phyloP scores from a whole-genome alignment of 2,888 invertebrate species.

The Pristionchus exspectatus region DNA sequence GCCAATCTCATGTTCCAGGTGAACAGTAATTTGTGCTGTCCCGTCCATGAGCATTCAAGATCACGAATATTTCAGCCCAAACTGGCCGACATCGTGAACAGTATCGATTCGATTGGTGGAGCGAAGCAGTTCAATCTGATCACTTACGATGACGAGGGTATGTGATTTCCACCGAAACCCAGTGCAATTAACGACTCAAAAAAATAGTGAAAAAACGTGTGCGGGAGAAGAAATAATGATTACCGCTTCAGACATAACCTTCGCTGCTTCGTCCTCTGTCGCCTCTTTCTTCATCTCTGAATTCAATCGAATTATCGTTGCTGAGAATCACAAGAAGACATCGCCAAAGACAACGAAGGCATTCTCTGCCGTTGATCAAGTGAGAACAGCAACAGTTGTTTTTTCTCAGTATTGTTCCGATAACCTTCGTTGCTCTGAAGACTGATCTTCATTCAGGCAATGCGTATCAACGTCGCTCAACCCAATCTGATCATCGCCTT shows the following conservation, averaged over 20 bases:
- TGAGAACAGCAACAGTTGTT: not conserved
- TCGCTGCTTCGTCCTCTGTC: slow-evolving; percentile 2
- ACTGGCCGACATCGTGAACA: slow-evolving; percentile 26
- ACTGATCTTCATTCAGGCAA: slow-evolving; percentile 19
- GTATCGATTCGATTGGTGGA: slow-evolving; percentile 26
- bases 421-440: not conserved
- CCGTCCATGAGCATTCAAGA: too few relatives aligned
- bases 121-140: slow-evolving; percentile 49
- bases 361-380: slow-evolving; percentile 45
- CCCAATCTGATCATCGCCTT: slow-evolving; percentile 52
- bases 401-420: not conserved
- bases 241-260: not conserved
- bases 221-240: not conserved
- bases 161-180: not conserved
- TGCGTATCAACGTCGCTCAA: slow-evolving; percentile 41
- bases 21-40: too few relatives aligned
- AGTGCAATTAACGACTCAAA: too few relatives aligned
- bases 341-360: slow-evolving; percentile 5
- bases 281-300: slow-evolving; percentile 14
- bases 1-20: slow-evolving; percentile 51
- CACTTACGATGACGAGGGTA: slow-evolving; percentile 49
- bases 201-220: not conserved
- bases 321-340: not conserved
- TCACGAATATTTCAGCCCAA: not conserved
- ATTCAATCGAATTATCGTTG: slow-evolving; percentile 26